Evolutionary conservation across 2,888 invertebrate genomes (phyloP).

Genomic region (Penaeus monodon): DNA sequence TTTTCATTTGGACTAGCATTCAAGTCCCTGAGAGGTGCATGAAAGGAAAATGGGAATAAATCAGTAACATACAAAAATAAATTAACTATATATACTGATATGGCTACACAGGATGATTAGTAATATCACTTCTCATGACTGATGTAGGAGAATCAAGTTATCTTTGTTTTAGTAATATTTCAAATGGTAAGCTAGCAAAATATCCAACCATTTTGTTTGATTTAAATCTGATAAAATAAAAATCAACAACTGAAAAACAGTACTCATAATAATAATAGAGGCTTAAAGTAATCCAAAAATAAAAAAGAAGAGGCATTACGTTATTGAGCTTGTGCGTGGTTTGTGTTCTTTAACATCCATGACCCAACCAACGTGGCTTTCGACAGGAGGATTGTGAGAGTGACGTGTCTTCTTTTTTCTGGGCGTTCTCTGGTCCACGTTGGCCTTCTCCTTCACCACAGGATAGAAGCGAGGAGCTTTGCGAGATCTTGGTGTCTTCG

Average conservation of each 20-base stretch:
- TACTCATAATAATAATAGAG: too few species aligned
- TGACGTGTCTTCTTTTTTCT: constrained; percentile 92
- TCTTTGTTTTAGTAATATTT: too few species aligned
- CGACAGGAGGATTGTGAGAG: constrained; percentile 84
- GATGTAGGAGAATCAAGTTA: too few species aligned
- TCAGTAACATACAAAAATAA: not conserved
- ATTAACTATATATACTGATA: not conserved
- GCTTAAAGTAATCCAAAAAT: too few species aligned
- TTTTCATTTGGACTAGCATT: constrained; percentile 81
- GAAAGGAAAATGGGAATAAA: not conserved
- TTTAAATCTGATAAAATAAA: too few species aligned
- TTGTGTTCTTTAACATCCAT: constrained; percentile 89
- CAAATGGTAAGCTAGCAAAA: too few species aligned
- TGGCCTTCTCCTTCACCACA: constrained; percentile 83
- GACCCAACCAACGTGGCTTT: constrained; percentile 83
- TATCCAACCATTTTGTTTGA: too few species aligned
- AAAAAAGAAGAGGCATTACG: constrained; percentile 8
- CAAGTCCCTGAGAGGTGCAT: constrained; percentile 71
- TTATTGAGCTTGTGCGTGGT: constrained; percentile 55
- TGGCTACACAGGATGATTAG: too few species aligned
- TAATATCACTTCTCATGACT: too few species aligned
- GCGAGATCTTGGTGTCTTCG: constrained; percentile 83
- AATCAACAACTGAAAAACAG: too few species aligned
- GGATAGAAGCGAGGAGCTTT: constrained; percentile 92
- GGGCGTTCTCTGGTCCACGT: constrained; percentile 77